Percentiles rank a stretch among this genome's conserved stretches.
phyloP scores from a whole-genome alignment of 2,888 invertebrate genomes.

The Timema cristinae region DNA sequence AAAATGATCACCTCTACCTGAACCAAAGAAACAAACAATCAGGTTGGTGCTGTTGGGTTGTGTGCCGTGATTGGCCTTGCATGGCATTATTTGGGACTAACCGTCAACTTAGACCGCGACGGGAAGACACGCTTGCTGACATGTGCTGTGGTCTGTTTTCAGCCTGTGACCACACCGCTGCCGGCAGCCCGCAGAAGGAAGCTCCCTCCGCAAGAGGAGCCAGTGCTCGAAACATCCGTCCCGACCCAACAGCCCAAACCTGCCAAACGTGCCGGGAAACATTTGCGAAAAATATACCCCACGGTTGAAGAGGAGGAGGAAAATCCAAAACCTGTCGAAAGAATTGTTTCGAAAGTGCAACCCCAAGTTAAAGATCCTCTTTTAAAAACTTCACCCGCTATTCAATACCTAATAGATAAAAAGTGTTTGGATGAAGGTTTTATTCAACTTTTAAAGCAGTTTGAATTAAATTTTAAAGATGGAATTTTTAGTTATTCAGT shows the following conservation, averaged over 20 bases:
- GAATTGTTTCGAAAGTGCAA: background rate
- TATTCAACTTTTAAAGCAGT: background rate
- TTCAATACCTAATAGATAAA: too few relatives aligned
- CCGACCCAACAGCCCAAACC: background rate
- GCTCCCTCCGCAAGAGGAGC: constrained; percentile 11
- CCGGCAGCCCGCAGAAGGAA: constrained; percentile 27
- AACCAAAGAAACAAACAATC: background rate
- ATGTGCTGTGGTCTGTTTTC: constrained; percentile 27
- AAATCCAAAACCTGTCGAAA: background rate
- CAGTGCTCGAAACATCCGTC: background rate
- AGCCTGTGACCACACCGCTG: constrained; percentile 28
- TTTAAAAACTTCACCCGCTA: too few relatives aligned
- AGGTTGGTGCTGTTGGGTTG: constrained; percentile 9
- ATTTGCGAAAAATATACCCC: background rate
- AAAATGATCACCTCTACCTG: too few relatives aligned
- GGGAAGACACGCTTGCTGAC: constrained; percentile 15
- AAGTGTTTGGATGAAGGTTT: background rate
- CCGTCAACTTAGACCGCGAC: background rate
- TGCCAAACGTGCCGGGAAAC: background rate
- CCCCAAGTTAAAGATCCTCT: background rate
- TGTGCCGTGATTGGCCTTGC: background rate
- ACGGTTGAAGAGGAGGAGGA: background rate
- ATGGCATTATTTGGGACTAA: too few relatives aligned
- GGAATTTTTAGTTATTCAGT: too few relatives aligned
- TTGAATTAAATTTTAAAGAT: too few relatives aligned